A percentile compares a stretch with the other conserved stretches of the same genome.
Conservation (phyloP, 2,113 vertebrate species). For the Cercocebus atys region DNA sequence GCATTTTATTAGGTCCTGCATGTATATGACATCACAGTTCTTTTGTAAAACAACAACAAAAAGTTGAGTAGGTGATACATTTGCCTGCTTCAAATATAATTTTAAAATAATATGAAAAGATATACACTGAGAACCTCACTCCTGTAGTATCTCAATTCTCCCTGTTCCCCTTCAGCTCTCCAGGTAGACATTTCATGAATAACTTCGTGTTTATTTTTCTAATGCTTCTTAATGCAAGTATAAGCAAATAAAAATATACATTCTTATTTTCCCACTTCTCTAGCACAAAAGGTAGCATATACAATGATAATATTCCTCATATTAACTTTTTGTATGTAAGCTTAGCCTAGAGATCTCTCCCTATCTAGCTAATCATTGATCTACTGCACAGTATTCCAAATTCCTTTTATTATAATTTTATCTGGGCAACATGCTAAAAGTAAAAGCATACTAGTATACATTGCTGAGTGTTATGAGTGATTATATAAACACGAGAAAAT, state of each 20-base stretch:
- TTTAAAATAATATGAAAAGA: not conserved
- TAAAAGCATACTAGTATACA: not conserved
- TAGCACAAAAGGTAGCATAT: not conserved
- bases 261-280: not conserved
- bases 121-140: not conserved
- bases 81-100: not conserved
- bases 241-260: not conserved
- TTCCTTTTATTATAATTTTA: constrained; percentile 39
- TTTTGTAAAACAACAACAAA: not conserved
- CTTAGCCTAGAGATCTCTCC: not conserved
- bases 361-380: not conserved
- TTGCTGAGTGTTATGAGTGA: not conserved
- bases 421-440: not conserved
- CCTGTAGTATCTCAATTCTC: not conserved
- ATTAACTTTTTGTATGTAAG: not conserved
- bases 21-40: not conserved
- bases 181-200: not conserved
- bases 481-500: not conserved
- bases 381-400: not conserved
- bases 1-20: not conserved
- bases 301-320: not conserved
- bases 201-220: not conserved
- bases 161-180: not conserved
- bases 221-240: not conserved
- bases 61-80: not conserved